These are phyloP conservation scores for Muntiacus reevesi DNA, from an alignment of 2,113 vertebrate genomes.

Conservation along the genomic window DNA sequence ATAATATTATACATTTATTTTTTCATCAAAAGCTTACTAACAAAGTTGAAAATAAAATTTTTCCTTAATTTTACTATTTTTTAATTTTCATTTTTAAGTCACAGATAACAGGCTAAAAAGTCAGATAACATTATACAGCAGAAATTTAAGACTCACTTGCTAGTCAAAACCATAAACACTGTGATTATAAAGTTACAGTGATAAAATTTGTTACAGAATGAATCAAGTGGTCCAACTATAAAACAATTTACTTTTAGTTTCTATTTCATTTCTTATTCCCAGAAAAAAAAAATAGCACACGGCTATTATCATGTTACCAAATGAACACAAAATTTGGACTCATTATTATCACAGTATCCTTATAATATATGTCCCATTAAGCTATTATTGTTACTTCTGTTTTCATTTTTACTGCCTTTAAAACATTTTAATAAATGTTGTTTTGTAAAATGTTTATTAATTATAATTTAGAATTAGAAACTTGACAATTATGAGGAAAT, in stretches of 20 bases:
- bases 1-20: slow-evolving; percentile 72
- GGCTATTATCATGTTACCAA: background rate
- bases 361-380: background rate
- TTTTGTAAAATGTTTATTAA: background rate
- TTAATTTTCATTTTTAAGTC: slow-evolving; percentile 71
- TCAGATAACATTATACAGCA: slow-evolving; percentile 53
- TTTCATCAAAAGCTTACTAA: slow-evolving; percentile 66
- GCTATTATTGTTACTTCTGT: background rate
- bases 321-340: background rate
- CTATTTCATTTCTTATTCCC: background rate
- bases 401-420: slow-evolving; percentile 1
- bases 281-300: background rate
- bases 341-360: background rate
- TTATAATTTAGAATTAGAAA: background rate
- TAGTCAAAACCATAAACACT: slow-evolving; percentile 63
- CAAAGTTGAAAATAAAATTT: slow-evolving; percentile 71
- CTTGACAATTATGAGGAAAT: slow-evolving; percentile 26
- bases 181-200: slow-evolving; percentile 63
- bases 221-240: slow-evolving; percentile 55
- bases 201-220: slow-evolving; percentile 73
- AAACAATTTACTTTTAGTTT: slow-evolving; percentile 4
- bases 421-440: background rate
- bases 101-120: slow-evolving; percentile 64
- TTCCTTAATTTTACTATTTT: slow-evolving; percentile 47
- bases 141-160: slow-evolving; percentile 69